Evolutionary conservation across 2,888 invertebrate genomes (phyloP).

Genomic region (Thymelicus lineola): DNA sequence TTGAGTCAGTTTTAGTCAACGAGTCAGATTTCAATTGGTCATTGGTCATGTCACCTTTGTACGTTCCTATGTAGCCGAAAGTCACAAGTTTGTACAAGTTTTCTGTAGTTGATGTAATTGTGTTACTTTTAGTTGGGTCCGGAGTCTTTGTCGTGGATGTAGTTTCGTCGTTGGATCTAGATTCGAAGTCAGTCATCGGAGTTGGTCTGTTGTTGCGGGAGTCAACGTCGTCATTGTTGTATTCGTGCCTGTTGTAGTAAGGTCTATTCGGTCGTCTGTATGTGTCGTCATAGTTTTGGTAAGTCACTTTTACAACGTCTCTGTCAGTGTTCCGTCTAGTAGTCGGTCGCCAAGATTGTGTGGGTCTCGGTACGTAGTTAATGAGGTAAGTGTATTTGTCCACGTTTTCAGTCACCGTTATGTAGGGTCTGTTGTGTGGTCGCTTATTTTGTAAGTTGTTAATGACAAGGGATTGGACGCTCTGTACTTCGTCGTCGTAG

Average conservation of each 20-base stretch:
- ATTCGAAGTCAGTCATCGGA: slow-evolving; percentile 66
- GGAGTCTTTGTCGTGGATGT: slow-evolving; percentile 42
- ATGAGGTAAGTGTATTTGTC: slow-evolving; percentile 81
- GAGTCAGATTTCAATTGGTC: slow-evolving; percentile 42
- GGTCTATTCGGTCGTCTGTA: slow-evolving; percentile 73
- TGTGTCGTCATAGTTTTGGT: slow-evolving; percentile 78
- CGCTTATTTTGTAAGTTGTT: slow-evolving; percentile 71
- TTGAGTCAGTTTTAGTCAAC: slow-evolving; percentile 44
- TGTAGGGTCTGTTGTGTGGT: slow-evolving; percentile 72
- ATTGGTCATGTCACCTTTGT: slow-evolving; percentile 59
- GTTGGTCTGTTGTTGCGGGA: slow-evolving; percentile 62
- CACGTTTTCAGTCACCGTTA: slow-evolving; percentile 78
- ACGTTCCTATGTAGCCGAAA: slow-evolving; percentile 80
- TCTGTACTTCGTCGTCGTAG: slow-evolving; percentile 66
- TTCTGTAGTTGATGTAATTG: slow-evolving; percentile 60
- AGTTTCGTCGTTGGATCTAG: slow-evolving; percentile 67
- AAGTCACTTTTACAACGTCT: slow-evolving; percentile 79
- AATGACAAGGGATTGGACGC: slow-evolving; percentile 74
- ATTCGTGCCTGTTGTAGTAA: slow-evolving; percentile 64
- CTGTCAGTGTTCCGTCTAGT: slow-evolving; percentile 67
- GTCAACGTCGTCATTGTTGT: slow-evolving; percentile 52
- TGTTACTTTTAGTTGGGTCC: slow-evolving; percentile 38
- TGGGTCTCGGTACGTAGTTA: slow-evolving; percentile 81
- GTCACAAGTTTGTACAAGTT: slow-evolving; percentile 77
- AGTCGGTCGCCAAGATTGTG: slow-evolving; percentile 75